phyloP scores from a whole-genome alignment of 2,888 invertebrate species.

The Amphipyra tragopoginis region DNA sequence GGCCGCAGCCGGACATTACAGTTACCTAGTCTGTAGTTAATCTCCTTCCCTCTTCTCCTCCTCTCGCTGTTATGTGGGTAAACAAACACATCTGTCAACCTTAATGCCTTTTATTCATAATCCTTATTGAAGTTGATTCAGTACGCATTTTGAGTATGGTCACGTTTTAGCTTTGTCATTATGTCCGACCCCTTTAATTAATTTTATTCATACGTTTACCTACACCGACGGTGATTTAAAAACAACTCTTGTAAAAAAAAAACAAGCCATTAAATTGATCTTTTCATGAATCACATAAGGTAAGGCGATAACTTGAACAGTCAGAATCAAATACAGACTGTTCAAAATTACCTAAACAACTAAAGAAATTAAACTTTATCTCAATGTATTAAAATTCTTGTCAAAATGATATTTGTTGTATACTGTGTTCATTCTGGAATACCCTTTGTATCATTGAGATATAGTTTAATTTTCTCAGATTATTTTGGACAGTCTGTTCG shows the following conservation, averaged over 20 bases:
- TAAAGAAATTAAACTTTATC: too few relatives aligned
- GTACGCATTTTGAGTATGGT: slow-evolving; percentile 21
- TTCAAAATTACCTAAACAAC: too few relatives aligned
- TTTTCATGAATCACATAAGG: not conserved
- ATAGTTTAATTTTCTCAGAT: too few relatives aligned
- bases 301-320: not conserved
- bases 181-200: slow-evolving; percentile 18
- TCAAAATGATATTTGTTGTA: too few relatives aligned
- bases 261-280: not conserved
- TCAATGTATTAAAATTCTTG: too few relatives aligned
- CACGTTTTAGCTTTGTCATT: slow-evolving; percentile 32
- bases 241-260: slow-evolving; percentile 7
- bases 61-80: slow-evolving; percentile 28
- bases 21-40: slow-evolving; percentile 40
- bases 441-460: too few relatives aligned
- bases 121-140: slow-evolving; percentile 30
- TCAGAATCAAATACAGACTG: too few relatives aligned
- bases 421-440: too few relatives aligned
- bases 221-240: slow-evolving; percentile 24
- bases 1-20: slow-evolving; percentile 33
- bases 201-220: slow-evolving; percentile 27
- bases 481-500: too few relatives aligned
- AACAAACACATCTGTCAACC: slow-evolving; percentile 25
- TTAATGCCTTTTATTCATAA: slow-evolving; percentile 32
- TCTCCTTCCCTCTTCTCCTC: slow-evolving; percentile 36